Base-by-base conservation (phyloP, 2,888 invertebrate species). In the Podotricha telesiphe region DNA sequence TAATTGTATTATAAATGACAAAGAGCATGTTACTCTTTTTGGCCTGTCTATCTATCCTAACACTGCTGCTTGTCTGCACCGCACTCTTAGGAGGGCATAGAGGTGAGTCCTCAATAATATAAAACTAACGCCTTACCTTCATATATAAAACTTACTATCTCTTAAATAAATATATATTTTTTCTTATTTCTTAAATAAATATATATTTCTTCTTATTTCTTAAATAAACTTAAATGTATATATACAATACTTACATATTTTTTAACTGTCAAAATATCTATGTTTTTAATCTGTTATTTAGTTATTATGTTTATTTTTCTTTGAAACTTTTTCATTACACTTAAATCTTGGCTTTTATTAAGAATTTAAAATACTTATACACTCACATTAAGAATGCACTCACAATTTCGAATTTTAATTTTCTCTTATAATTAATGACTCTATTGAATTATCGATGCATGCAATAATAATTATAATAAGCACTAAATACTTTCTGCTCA, bases 51-150 rank as follows among this genome's bases (percentile, higher is more conserved):
- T 81, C 89, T 89, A 78, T 89, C 86, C 78, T 88, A 85, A 89
- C 89, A 89, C 90, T 86, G 80, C 84, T 82, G 89, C 91, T 89
- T 91, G 76, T 84, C 81, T 89, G 88, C 89, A 82, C 80, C 80
- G 84, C 91, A 87, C 89, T 80, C 86, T 81, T 91, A 92, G 92
- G 92, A 93, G 80, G 92, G 92, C 86, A 91, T 92, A 74, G 92
- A 93, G 91, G 92, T 91, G 80, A 93, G 91, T 90, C 82, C 80
- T 82, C 84, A 69, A 68, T 53, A 67, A 73, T 75, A 67, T 77
- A 72, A 74, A 76, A n/a, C n/a, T n/a, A 65, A 74, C 73, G 70
- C 73, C 69, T 58, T 47, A 42, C 65, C 45, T 66, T 28, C 28
- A 28, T 28, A 28, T 28, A 28, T 28, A 28, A 28, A 28, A 4